These are phyloP conservation scores for Apostichopus parvimensis DNA, from an alignment of 35 echinoderm and acorn worm genomes.

Conservation along the genomic window DNA sequence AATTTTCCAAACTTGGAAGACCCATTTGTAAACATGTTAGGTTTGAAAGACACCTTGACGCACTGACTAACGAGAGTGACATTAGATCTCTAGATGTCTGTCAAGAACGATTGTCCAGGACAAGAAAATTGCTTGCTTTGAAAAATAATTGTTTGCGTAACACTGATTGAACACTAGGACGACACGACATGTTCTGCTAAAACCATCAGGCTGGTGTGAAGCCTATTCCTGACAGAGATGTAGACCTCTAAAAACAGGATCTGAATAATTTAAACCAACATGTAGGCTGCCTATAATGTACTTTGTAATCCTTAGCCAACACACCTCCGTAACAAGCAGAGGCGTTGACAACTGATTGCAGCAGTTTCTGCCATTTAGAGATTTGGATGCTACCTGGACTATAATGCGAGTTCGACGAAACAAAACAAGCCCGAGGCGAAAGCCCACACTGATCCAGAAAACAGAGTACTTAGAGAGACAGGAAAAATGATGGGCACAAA, in stretches of 20 bases:
- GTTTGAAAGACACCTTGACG: no score
- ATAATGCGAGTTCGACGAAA: not conserved
- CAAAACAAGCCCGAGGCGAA: not conserved
- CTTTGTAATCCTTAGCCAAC: not conserved
- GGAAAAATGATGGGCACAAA: no score
- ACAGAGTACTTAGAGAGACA: not conserved
- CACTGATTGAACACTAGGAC: no score
- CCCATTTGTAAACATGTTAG: no score
- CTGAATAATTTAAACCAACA: not conserved
- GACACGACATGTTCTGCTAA: not conserved
- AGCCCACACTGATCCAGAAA: not conserved
- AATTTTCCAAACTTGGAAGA: no score
- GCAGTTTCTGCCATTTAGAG: not conserved
- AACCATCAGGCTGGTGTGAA: not conserved
- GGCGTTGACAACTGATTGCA: not conserved
- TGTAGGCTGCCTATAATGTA: not conserved
- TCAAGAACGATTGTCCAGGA: no score
- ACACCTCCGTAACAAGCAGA: not conserved
- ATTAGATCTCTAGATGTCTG: no score
- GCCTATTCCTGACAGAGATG: not conserved
- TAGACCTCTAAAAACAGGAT: not conserved
- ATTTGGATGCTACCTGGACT: not conserved
- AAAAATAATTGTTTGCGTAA: no score
- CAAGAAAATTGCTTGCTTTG: no score
- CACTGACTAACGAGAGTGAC: no score